A percentile compares a stretch with the other conserved stretches of the same genome.
These are phyloP conservation scores for Hydractinia symbiolongicarpus DNA, from an alignment of 30 jellyfish, hydroid and myxozoan species.

Conservation along the genomic window DNA sequence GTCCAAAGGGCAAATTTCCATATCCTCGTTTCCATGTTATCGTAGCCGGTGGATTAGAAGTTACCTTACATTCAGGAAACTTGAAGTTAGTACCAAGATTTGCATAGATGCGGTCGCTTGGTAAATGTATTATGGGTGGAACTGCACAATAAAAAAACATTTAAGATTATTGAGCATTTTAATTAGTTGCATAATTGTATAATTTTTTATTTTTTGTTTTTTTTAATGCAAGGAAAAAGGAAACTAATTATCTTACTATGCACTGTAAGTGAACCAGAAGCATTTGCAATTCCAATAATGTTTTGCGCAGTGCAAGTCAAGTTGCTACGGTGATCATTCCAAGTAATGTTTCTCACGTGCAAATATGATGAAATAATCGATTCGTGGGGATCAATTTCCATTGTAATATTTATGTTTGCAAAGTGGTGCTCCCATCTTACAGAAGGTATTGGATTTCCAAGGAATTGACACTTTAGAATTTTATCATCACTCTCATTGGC, in stretches of 20 bases:
- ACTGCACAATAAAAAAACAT: background rate
- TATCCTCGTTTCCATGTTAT: slow-evolving; percentile 26
- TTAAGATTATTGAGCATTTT: too few relatives aligned
- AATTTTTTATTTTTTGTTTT: too few relatives aligned
- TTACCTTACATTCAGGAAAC: slow-evolving; percentile 29
- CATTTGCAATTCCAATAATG: background rate
- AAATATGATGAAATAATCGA: background rate
- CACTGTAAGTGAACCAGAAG: slow-evolving; percentile 4
- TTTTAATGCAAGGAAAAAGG: too few relatives aligned
- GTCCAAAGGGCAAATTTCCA: slow-evolving; percentile 13
- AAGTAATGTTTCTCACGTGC: slow-evolving; percentile 9
- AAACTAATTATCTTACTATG: background rate
- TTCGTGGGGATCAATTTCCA: too few relatives aligned
- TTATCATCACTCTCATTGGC: too few relatives aligned
- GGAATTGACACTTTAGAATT: too few relatives aligned
- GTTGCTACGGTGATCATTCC: slow-evolving; percentile 17
- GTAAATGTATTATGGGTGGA: background rate
- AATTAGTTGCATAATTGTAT: too few relatives aligned
- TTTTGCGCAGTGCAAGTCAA: slow-evolving; percentile 14
- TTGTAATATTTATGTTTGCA: too few relatives aligned
- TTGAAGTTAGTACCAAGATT: slow-evolving; percentile 5
- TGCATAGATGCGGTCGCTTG: background rate
- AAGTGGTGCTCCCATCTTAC: too few relatives aligned
- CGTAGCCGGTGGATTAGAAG: slow-evolving; percentile 32
- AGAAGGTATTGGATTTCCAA: too few relatives aligned